Evolutionary conservation across 2,113 vertebrate species (phyloP).

Genomic region (Chamaea fasciata): DNA sequence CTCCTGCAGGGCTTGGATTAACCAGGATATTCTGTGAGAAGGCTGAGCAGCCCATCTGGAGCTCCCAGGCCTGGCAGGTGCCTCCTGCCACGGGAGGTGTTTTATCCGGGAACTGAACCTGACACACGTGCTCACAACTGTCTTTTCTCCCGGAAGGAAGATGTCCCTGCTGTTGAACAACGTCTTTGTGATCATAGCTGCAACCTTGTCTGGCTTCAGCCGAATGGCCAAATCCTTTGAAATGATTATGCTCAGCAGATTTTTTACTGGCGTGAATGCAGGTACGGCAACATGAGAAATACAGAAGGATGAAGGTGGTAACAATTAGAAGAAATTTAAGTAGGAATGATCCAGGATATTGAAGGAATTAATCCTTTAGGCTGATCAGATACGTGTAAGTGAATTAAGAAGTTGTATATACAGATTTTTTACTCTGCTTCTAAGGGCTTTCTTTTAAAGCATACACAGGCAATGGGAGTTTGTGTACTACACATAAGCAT

Average conservation of each 20-base stretch:
- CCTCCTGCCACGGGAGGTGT: background rate
- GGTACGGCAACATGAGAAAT: conserved; percentile 56
- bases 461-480: rapidly evolving
- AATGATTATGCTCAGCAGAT: conserved; percentile 86
- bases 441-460: background rate
- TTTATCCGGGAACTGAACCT: background rate
- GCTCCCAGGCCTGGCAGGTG: background rate
- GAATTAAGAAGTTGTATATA: background rate
- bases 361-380: background rate
- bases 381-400: background rate
- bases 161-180: conserved; percentile 88
- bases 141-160: conserved; percentile 75
- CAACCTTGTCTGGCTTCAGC: conserved; percentile 79
- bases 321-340: background rate
- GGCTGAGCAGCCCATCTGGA: background rate
- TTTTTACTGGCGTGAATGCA: conserved; percentile 83
- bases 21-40: background rate
- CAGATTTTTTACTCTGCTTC: background rate
- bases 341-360: background rate
- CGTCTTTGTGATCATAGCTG: conserved; percentile 76
- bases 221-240: conserved; percentile 81
- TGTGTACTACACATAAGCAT: background rate
- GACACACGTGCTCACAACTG: background rate
- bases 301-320: rapidly evolving
- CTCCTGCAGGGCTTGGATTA: background rate